Evolutionary conservation across 1,140 invertebrate genomes (phyloP).

Genomic region (Periplaneta americana): DNA sequence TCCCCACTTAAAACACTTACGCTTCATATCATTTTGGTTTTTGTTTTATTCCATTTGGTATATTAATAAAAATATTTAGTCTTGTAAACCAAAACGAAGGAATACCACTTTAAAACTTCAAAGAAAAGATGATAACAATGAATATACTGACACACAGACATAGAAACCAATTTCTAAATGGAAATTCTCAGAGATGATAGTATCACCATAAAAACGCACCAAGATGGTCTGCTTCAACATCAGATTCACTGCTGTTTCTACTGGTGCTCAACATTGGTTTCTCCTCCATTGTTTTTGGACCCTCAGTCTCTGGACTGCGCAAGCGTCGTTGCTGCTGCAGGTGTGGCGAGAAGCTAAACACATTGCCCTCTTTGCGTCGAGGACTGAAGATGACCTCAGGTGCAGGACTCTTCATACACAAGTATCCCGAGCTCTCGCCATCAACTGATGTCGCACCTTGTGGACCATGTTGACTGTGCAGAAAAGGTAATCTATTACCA

Average conservation of each 20-base stretch:
- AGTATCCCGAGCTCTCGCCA: slow-evolving; percentile 28
- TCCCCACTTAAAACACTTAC: too few relatives aligned
- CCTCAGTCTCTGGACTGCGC: background rate
- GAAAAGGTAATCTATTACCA: too few relatives aligned
- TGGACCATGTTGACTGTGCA: too few relatives aligned
- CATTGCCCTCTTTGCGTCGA: slow-evolving; percentile 17
- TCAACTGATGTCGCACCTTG: slow-evolving; percentile 11
- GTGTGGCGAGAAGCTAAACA: background rate
- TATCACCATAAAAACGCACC: background rate
- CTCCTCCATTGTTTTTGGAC: background rate
- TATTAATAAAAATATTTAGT: too few relatives aligned
- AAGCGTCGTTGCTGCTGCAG: background rate
- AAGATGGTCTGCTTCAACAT: background rate
- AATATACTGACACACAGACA: too few relatives aligned
- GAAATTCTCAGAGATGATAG: background rate
- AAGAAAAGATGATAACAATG: too few relatives aligned
- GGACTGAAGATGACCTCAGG: slow-evolving; percentile 38
- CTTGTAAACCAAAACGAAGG: too few relatives aligned
- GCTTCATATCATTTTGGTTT: too few relatives aligned
- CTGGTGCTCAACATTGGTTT: background rate
- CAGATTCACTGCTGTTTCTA: background rate
- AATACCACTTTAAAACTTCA: too few relatives aligned
- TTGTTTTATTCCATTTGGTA: too few relatives aligned
- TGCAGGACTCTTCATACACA: slow-evolving; percentile 32
- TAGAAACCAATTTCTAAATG: too few relatives aligned